Base-by-base conservation (phyloP, 2,113 vertebrate species). In the Cariama cristata region DNA sequence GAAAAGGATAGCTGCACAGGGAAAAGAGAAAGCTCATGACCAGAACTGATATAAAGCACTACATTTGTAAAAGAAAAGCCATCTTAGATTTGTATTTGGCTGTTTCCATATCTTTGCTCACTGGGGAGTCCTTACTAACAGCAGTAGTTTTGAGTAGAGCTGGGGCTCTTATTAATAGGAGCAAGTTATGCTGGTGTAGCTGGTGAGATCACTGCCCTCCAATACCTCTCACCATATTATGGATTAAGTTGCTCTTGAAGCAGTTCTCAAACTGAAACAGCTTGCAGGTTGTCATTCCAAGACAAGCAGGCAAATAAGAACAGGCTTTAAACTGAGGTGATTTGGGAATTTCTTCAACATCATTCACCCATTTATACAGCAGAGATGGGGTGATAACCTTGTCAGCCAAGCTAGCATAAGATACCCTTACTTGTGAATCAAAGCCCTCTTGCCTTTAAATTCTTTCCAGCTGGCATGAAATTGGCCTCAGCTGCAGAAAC, bases 401-500 rank as follows among this genome's bases (percentile, higher is more conserved):
- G 53, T 87, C 79, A 94, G 45, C 53, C 74, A 90, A 87, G 19
- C 52, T 33, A 52, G 19, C 11, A 1, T 35, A 35, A 75, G 56
- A 74, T 47, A 82, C 38, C 49, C 69, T 32, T 40, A 26, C 69
- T 53, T 47, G 62, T 68, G 52, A 87, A 81, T 84, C 77, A 93
- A 81, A 93, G 59, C 84, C 52, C 69, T 90, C 79, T 64, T 66
- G 76, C 60, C 72, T 93, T 67, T 95, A 47, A 94, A 77, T 94
- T 90, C 79, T 67, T 1, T 11, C 76, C 91, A 95, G 83, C 90
- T 95, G 93, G 75, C 92, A 92, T 79, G 79, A 94, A 96, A 94
- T 76, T 94, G 56, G 85, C 77, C 88, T 93, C 90, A 95, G 97
- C 85, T 91, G 92, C 85, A 92, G 59, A 50, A 88, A 83, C 63